Evolutionary conservation across 2,888 invertebrate genomes (phyloP), one percentile per base, ranked within the genome.

Genomic region (Magallana nippona): DNA sequence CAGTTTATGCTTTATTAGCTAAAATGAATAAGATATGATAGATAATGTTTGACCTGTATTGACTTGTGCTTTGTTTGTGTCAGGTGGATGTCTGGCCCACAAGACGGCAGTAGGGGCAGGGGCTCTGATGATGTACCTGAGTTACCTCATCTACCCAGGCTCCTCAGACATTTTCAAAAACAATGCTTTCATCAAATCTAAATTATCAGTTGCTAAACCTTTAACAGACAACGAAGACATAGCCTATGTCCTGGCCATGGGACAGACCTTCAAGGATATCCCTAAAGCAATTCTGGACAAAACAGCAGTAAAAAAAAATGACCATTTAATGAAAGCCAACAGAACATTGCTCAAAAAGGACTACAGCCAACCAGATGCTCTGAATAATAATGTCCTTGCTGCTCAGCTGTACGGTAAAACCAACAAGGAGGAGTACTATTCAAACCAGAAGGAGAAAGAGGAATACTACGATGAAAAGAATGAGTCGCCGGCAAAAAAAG

Each of bases 91-190:
- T 87, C 84, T 93, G 56, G 88, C 92, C 10, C 94, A 94, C 87
- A 93, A 93, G 86, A 93, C 94, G 17, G 93, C 92, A 8, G 93
- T 93, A 55, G 93, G 92, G 3, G 89, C 90, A 32, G 93, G 93
- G n/a, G 93, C 93, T 13, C 88, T 94, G 10, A 87, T 90, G 57
- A 91, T 93, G 87, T 93, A 93, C 84, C 88, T 93, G 27, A 84
- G 92, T 2, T 92, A 90, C 82, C 85, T 93, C 3, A 85, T 92
- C n/a, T 89, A 91, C 56, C 91, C 92, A 15, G 91, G 88, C 81
- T 63, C 79, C 27, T 27, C 71, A 5, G 27, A 71, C 15, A 71
- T 71, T 15, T 71, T 71, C 71, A 71, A 27, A 22, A 71, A 71
- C 13, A 3, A 71, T 19, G 71, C 71, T 32, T 13, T 71, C 71